Percentiles rank a stretch among this genome's conserved stretches.
phyloP scores from a whole-genome alignment of 2,113 vertebrate genomes.

The Rhinogobius similis region DNA sequence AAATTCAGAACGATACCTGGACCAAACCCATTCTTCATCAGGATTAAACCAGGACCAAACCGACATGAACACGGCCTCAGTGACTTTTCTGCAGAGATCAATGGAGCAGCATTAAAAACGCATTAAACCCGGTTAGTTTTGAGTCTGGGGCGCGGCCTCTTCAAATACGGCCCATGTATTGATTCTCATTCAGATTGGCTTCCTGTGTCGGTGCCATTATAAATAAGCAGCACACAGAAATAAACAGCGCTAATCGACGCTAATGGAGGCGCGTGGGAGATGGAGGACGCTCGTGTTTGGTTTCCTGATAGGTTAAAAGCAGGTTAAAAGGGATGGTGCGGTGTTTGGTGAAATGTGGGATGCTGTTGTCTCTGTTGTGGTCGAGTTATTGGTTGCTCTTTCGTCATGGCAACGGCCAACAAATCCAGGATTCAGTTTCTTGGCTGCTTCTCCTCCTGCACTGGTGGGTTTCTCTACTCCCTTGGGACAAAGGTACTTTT shows the following conservation, averaged over 20 bases:
- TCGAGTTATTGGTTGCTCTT: neutral
- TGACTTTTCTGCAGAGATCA: constrained; percentile 26
- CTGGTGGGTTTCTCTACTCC: no score
- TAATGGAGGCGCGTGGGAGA: neutral
- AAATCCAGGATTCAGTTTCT: no score
- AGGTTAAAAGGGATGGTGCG: neutral
- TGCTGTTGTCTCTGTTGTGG: neutral
- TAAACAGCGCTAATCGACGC: constrained; percentile 1
- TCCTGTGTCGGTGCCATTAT: constrained; percentile 3
- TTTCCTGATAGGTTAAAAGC: neutral
- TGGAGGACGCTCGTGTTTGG: neutral
- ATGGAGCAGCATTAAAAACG: constrained; percentile 44
- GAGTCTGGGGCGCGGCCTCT: neutral
- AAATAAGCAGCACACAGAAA: neutral
- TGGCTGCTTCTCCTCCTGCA: neutral
- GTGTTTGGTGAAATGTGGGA: neutral
- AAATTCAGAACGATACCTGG: no score
- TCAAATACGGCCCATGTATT: neutral
- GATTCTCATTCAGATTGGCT: neutral
- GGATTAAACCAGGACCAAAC: no score
- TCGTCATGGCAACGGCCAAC: no score
- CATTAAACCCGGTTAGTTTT: constrained; percentile 33
- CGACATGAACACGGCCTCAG: neutral
- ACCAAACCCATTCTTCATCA: no score
- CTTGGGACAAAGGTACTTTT: no score